Base-by-base conservation (phyloP, 1,140 invertebrate genomes). In the Cylas formicarius region DNA sequence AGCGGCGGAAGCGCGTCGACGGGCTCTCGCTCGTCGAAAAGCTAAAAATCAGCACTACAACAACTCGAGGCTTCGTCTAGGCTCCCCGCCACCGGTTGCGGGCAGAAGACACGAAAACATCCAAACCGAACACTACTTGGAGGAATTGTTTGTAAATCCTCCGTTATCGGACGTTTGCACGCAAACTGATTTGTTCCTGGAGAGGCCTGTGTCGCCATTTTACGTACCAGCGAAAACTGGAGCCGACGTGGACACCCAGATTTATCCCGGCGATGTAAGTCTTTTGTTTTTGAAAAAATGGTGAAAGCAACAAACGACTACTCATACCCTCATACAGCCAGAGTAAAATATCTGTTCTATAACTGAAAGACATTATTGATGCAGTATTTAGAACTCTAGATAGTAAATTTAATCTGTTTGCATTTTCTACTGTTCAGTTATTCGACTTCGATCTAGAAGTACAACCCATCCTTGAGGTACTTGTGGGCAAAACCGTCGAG, bases 381-480 rank as follows among this genome's bases (percentile, higher is more conserved):
- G n/a, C n/a, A n/a, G n/a, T n/a, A n/a, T n/a, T 26, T 9, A n/a
- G 8, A 26, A 35, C 9, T 17, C 14, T 6, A 8, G 8, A 19
- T 7, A 35, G 22, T 32, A n/a, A 7, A 7, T 7, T 32, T 32
- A 32, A 32, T 16, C 6, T n/a, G 22, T 18, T 9, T 14, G 13
- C 22, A 5, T 43, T 34, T n/a, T 18, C 13, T 17, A 26, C 9
- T 11, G 35, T 48, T 27, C 60, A 82, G 77, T 68, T 89, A n/a
- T 89, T 86, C 66, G 82, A 93, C 68, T 95, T 90, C 68, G 89
- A 94, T 66, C 67, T 78, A 53, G 90, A 93, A 66, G 87, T 91
- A 6, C 80, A 82, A 57, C 87, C 90, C 5, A 82, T 93, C 26
- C 71, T 93, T 35, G 89, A 93, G 65, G 78, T 86, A 10, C 67